phyloP scores from a whole-genome alignment of 2,888 invertebrate genomes.

The Tipula confusa region DNA sequence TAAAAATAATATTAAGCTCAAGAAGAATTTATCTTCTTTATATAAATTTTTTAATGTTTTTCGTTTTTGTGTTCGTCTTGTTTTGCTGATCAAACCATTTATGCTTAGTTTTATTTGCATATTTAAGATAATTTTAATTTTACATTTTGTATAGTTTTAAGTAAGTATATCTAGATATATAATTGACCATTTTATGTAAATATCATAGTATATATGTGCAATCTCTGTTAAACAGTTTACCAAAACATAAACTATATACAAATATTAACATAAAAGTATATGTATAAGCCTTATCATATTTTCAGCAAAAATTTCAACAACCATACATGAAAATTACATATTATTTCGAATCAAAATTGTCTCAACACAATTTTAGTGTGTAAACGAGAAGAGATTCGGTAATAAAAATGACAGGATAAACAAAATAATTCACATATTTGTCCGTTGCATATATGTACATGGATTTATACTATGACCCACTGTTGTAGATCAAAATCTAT shows the following conservation, averaged over 20 bases:
- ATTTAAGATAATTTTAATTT: not conserved
- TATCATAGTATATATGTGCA: too few species aligned
- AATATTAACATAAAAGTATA: not conserved
- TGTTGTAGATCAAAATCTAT: too few species aligned
- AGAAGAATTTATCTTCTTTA: not conserved
- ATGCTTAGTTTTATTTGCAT: not conserved
- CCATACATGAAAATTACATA: not conserved
- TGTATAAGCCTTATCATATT: not conserved
- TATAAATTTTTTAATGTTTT: too few species aligned
- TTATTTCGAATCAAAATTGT: constrained; percentile 17
- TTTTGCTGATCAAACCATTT: not conserved
- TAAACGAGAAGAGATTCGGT: not conserved
- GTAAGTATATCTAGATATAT: not conserved
- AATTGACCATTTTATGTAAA: constrained; percentile 15
- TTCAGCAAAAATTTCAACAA: not conserved
- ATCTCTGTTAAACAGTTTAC: not conserved
- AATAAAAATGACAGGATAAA: constrained; percentile 16
- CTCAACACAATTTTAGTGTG: not conserved
- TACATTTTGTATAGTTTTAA: not conserved
- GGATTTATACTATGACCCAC: too few species aligned
- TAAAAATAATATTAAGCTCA: not conserved
- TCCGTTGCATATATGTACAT: not conserved
- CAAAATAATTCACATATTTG: not conserved
- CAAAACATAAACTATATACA: not conserved
- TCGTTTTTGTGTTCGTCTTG: not conserved